Base-by-base conservation (phyloP, 2,797 vertebrate genomes). In the Graptemys geographica region DNA sequence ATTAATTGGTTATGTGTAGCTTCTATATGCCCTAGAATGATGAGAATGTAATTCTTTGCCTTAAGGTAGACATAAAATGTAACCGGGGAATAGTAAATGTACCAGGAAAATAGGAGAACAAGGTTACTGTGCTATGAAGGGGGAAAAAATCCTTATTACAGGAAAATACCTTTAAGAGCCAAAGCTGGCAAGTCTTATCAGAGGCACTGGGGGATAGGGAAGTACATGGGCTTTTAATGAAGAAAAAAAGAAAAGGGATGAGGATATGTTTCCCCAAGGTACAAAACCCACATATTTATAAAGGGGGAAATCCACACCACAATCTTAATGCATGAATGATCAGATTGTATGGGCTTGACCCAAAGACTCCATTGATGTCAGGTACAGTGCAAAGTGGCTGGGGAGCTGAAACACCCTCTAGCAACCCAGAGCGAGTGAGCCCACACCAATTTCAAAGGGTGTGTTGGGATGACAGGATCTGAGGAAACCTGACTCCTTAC, bases 1-100 rank as follows among this genome's bases (percentile, higher is more conserved):
- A 65, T 23, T 93, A 31, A 52, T 81, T 95, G 83, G n/a, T 44
- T 91, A 91, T 82, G 51, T 87, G 74, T 78, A 81, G 89, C 52
- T 81, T 44, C 95, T 93, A 57, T 4, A 41, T 44, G 90, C 59
- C 69, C 23, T 33, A 52, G 33, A 81, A 79, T 81, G 31, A 56
- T 95, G 84, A 95, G 95, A 96, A 92, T 18, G 52, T 41, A 81
- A 76, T 69, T 84, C 21, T 49, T 92, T 94, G 78, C 78, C 85
- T 89, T 57, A 92, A 95, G 51, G 55, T 65, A 84, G 92, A 83
- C 21, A 95, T 74, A 88, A 59, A 90, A 85, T 37, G 31, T 87
- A 62, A 51, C 59, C 83, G 44, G 4, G 27, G 52, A 94, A 85
- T 47, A 23, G 6, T 79, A 49, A 89, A 31, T 88, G 89, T 74